phyloP scores from a whole-genome alignment of 2,797 vertebrate species.

The Cynopterus sphinx region DNA sequence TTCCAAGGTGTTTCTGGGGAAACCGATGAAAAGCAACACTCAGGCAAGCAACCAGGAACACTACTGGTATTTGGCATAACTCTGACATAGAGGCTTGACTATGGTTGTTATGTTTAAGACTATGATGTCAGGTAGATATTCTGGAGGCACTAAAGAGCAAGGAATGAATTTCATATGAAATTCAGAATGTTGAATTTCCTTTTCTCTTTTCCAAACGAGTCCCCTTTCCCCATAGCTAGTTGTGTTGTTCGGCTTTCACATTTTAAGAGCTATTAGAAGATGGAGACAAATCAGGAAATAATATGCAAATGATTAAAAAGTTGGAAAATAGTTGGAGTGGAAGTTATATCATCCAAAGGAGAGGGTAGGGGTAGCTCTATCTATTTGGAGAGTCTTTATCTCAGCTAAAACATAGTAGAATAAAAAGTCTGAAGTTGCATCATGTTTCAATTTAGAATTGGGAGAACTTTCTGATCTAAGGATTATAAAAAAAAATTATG shows the following conservation, averaged over 20 bases:
- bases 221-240: background rate
- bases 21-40: no score
- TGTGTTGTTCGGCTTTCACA: slow-evolving; percentile 28
- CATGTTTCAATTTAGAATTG: slow-evolving; percentile 22
- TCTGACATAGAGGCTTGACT: background rate
- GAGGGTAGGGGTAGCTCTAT: background rate
- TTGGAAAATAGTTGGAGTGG: background rate
- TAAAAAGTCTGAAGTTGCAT: background rate
- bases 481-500: background rate
- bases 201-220: background rate
- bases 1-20: no score
- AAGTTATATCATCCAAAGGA: background rate
- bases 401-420: background rate
- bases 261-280: slow-evolving; percentile 44
- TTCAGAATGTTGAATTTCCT: background rate
- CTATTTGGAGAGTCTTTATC: slow-evolving; percentile 16
- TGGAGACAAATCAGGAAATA: slow-evolving; percentile 36
- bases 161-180: background rate
- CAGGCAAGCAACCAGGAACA: background rate
- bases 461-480: background rate
- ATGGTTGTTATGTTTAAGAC: background rate
- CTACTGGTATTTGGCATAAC: background rate
- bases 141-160: background rate
- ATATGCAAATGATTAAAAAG: slow-evolving; percentile 10
- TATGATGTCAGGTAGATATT: background rate